A percentile compares a stretch with the other conserved stretches of the same genome.
These are phyloP conservation scores for Erpobdella octoculata DNA, from an alignment of 2,888 invertebrate species.

Conservation along the genomic window DNA sequence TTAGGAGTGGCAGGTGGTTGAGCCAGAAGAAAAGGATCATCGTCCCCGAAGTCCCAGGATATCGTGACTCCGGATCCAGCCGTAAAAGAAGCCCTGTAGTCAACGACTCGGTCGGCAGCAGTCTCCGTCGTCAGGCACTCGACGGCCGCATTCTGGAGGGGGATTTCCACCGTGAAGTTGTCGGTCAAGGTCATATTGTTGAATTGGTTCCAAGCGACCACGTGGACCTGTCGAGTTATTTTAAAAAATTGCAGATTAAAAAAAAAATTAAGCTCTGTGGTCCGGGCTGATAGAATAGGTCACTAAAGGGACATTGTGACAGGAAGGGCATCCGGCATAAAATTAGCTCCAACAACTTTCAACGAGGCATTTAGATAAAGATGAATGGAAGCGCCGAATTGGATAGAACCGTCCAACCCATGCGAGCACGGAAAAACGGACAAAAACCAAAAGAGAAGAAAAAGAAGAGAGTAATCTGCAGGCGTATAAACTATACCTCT, in stretches of 20 bases:
- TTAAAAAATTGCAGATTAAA: conserved; percentile 11
- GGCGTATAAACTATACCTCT: too few relatives aligned
- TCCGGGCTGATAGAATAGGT: too few relatives aligned
- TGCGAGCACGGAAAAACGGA: too few relatives aligned
- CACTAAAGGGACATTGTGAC: too few relatives aligned
- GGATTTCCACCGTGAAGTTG: conserved; percentile 36
- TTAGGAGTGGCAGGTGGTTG: not conserved
- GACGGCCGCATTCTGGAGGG: conserved; percentile 34
- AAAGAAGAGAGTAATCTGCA: too few relatives aligned
- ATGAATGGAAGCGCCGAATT: too few relatives aligned
- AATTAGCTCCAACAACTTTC: too few relatives aligned
- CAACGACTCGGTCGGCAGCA: conserved; percentile 16
- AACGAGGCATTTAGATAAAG: too few relatives aligned
- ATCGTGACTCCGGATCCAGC: conserved; percentile 43
- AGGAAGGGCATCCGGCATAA: too few relatives aligned
- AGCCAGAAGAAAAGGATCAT: conserved; percentile 3
- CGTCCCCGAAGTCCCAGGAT: conserved; percentile 40
- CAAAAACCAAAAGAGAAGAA: too few relatives aligned
- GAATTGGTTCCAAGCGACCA: conserved; percentile 25
- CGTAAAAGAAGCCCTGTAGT: conserved; percentile 36
- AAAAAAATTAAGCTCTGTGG: not conserved
- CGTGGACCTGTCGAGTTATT: conserved; percentile 7
- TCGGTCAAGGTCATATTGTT: conserved; percentile 22
- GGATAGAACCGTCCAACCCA: too few relatives aligned
- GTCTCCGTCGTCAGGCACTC: conserved; percentile 21